Evolutionary conservation across 2,888 invertebrate species (phyloP).

Genomic region (Aphidius colemani): DNA sequence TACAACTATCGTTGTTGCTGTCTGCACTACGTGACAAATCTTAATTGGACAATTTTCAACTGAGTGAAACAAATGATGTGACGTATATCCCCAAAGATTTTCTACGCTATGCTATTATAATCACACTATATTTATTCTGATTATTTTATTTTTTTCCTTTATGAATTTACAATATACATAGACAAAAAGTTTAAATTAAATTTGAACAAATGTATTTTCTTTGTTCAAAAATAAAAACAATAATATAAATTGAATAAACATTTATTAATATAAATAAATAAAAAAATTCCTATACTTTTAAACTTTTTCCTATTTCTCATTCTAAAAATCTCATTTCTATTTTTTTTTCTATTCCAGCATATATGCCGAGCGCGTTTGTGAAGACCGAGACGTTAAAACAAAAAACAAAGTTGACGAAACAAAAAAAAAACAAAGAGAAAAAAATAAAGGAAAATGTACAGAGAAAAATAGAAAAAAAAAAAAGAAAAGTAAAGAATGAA

Average conservation of each 20-base stretch:
- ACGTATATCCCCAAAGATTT: too few species aligned
- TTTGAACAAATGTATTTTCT: too few species aligned
- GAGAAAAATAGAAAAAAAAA: conserved; percentile 41
- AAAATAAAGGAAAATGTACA: conserved; percentile 20
- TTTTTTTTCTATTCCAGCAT: neutral
- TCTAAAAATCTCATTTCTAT: neutral
- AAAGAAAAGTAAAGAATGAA: conserved; percentile 25
- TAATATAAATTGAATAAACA: too few species aligned
- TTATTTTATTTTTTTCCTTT: too few species aligned
- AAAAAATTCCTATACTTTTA: conserved; percentile 12
- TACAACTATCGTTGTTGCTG: conserved; percentile 27
- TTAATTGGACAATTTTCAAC: conserved; percentile 54
- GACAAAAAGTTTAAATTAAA: too few species aligned
- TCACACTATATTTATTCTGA: too few species aligned
- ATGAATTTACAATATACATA: too few species aligned
- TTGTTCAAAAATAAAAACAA: too few species aligned
- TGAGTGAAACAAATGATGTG: conserved; percentile 15
- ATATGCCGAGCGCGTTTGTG: neutral
- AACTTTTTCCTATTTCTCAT: conserved; percentile 23
- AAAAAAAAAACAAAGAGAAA: conserved; percentile 13
- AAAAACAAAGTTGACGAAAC: conserved; percentile 18
- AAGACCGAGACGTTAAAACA: conserved; percentile 20
- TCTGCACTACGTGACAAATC: conserved; percentile 54
- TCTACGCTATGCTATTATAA: too few species aligned
- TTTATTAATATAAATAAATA: too few species aligned